phyloP scores from a whole-genome alignment of 92 coral and sea anemone genomes.

The Epizoanthus scotinus region DNA sequence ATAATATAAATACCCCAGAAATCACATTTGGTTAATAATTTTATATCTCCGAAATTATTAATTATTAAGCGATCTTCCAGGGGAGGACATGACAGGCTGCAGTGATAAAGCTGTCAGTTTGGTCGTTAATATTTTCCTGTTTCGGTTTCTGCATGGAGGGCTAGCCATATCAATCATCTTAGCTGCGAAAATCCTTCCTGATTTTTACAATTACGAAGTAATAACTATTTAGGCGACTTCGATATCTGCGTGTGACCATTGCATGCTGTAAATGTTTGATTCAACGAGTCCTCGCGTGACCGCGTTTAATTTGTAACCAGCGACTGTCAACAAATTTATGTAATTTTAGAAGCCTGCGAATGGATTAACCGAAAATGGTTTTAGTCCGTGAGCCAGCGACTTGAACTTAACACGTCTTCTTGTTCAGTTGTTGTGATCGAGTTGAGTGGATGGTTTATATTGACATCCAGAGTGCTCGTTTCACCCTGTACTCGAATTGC shows the following conservation, averaged over 20 bases:
- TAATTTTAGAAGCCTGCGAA: conserved; percentile 6
- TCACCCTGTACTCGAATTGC: no score
- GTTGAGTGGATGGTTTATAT: no score
- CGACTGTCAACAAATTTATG: conserved; percentile 35
- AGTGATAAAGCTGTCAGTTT: no score
- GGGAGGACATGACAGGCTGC: no score
- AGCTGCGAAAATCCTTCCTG: not conserved
- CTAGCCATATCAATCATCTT: not conserved
- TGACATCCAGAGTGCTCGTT: no score
- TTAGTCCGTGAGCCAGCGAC: not conserved
- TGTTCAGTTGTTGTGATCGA: no score
- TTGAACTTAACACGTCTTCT: not conserved
- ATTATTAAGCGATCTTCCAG: no score
- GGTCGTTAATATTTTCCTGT: no score
- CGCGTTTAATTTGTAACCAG: conserved; percentile 21
- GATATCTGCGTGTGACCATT: conserved; percentile 8
- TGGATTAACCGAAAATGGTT: not conserved
- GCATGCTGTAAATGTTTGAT: not conserved
- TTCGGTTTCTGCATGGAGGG: no score
- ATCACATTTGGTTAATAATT: no score
- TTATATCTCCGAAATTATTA: no score
- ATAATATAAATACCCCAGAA: no score
- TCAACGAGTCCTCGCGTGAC: conserved; percentile 21
- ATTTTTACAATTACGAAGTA: not conserved
- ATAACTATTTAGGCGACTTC: conserved; percentile 8